Base-by-base conservation (phyloP, 2,888 invertebrate species). In the Ectemnius continuus region DNA sequence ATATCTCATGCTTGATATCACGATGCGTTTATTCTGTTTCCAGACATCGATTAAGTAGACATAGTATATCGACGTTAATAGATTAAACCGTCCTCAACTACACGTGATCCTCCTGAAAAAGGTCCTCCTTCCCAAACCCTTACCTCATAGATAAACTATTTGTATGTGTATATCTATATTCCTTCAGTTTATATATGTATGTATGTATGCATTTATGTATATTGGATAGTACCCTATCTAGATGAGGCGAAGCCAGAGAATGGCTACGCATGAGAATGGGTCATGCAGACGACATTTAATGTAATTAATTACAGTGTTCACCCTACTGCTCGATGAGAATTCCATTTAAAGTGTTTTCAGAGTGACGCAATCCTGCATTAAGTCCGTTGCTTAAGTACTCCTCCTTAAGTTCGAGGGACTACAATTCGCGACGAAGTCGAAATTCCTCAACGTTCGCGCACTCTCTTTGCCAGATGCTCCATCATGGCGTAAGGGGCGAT, bases 31-130 rank as follows among this genome's bases (percentile, higher is more conserved):
- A 67, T 60, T 58, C 26, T 64, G 70, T 73, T 61, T 80, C 82
- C 83, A 81, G 83, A 83, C 84, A 84, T 79, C 82, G 77, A 86
- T 86, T 84, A 85, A 83, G 79, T 86, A 85, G 76, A 87, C 82
- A 79, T 72, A 75, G 70, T 78, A 67, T 75, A 65, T 67, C 70
- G 74, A 73, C 80, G 77, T 52, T 52, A 75, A 73, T 78, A 76
- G 67, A 73, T 80, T 78, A 60, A 80, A 75, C 67, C 69, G 60
- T 74, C 46, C 70, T 52, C 63, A 20, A 23, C 67, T 61, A 75
- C 36, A 36, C 66, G 58, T 73, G 73, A 67, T 73, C 18, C 11
- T 28, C 14, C 45, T 81, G 78, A 79, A 78, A 81, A 83, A 79
- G 82, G 74, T 28, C 61, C 45, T 57, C 61, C n/a, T 26, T 14